Evolutionary conservation across 2,797 vertebrate genomes (phyloP), one percentile per base, ranked within the genome.

Genomic region (Anniella stebbinsi): DNA sequence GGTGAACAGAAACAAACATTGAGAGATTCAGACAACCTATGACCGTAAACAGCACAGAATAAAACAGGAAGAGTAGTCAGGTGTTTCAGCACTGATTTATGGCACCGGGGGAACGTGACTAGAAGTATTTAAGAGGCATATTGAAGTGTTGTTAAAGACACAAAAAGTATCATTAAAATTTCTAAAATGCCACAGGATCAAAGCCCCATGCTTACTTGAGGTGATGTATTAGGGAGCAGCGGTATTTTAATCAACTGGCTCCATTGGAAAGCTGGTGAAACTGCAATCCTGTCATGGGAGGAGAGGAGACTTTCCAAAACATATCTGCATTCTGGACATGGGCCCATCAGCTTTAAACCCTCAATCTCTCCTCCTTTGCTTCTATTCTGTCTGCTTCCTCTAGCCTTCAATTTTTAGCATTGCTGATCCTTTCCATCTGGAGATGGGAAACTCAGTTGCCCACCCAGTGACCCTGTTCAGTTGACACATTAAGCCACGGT

Each of bases 211-310:
- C 84, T 0, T 13, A 92, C 91, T 30, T n/a, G 48, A 54, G 36
- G 80, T 84, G 41, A 91, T 95, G 91, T 90, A 92, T 91, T 93
- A 93, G 89, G 92, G 89, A 90, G 93, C 73, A 94, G 45, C 38
- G 90, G 51, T 33, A 92, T 83, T 84, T 87, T 63, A 87, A 88
- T 45, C 72, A 81, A 11, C 45, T 70, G 30, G 21, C 69, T 92
- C 54, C 30, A 81, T 0, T 25, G 67, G 28, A 80, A 73, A 91
- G 38, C 86, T 91, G 89, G 88, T 57, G 48, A 87, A 93, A 88
- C 51, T 57, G 82, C 94, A 83, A 90, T 88, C 90, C 80, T 78
- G 11, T 0, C 13, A 81, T 78, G 70, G 21, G 90, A 86, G 91
- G 93, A 91, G 48, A 91, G 89, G 76, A 73, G 0, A 15, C n/a